A percentile compares a stretch with the other conserved stretches of the same genome.
Conservation (phyloP, 1,140 invertebrate genomes). For the Drosophila sp. region DNA sequence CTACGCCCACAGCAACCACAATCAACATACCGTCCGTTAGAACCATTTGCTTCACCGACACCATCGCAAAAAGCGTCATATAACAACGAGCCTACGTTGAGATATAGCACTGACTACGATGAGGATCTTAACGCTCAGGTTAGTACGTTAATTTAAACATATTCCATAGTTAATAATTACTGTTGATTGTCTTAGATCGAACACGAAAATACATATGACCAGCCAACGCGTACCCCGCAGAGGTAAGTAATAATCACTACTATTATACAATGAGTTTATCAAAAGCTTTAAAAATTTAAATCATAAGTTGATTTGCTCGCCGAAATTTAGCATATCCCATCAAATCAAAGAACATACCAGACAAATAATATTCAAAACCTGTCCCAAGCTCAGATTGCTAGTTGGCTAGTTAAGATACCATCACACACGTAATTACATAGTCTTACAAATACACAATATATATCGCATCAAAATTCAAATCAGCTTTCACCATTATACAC, state of each 20-base stretch:
- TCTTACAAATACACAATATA: slow-evolving; percentile 6
- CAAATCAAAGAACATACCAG: background rate
- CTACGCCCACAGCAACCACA: slow-evolving; percentile 80
- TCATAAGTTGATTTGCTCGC: slow-evolving; percentile 30
- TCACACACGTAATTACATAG: slow-evolving; percentile 21
- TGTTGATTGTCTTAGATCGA: slow-evolving; percentile 59
- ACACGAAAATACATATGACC: slow-evolving; percentile 76
- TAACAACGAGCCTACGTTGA: slow-evolving; percentile 63
- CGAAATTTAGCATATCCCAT: slow-evolving; percentile 9
- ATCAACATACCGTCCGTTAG: slow-evolving; percentile 87
- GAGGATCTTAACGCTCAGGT: slow-evolving; percentile 80
- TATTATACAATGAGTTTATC: slow-evolving; percentile 18
- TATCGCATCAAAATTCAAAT: slow-evolving; percentile 64
- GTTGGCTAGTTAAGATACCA: slow-evolving; percentile 26
- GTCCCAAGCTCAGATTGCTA: slow-evolving; percentile 2
- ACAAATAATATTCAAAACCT: background rate
- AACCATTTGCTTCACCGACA: slow-evolving; percentile 68
- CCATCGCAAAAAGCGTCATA: slow-evolving; percentile 63
- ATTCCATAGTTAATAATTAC: background rate
- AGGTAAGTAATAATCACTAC: slow-evolving; percentile 76
- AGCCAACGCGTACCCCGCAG: slow-evolving; percentile 77
- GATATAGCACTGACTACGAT: slow-evolving; percentile 78
- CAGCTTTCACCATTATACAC: slow-evolving; percentile 24
- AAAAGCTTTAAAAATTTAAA: slow-evolving; percentile 23
- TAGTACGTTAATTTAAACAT: background rate